phyloP scores from a whole-genome alignment of 2,113 vertebrate species.

The Alectura lathami region DNA sequence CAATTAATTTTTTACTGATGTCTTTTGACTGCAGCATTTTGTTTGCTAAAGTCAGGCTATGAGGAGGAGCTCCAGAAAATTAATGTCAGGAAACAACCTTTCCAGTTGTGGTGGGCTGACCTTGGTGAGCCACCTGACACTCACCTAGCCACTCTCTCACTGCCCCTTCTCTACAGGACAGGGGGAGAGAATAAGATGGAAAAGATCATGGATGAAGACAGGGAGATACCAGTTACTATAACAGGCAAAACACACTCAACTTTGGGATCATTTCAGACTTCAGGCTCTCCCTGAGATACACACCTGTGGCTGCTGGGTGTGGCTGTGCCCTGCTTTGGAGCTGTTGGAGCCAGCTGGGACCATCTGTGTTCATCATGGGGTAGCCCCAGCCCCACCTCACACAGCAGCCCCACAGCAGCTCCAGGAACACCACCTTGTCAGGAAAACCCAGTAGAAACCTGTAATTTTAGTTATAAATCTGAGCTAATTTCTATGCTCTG shows the following conservation, averaged over 20 bases:
- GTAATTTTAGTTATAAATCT: not conserved
- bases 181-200: too few relatives aligned
- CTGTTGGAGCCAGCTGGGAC: accelerated
- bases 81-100: not conserved
- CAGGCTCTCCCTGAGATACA: not conserved
- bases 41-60: not conserved
- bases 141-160: too few relatives aligned
- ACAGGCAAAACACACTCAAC: too few relatives aligned
- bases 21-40: not conserved
- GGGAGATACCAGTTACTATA: too few relatives aligned
- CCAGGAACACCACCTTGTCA: too few relatives aligned
- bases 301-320: accelerated
- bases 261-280: too few relatives aligned
- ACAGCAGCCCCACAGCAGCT: too few relatives aligned
- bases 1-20: not conserved
- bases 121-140: too few relatives aligned
- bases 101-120: not conserved
- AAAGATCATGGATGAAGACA: too few relatives aligned
- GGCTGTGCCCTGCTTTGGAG: accelerated
- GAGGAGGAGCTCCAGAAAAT: too few relatives aligned
- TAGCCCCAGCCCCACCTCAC: too few relatives aligned
- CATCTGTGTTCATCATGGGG: accelerated
- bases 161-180: too few relatives aligned
- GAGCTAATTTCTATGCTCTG: not conserved
- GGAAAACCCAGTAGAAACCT: not conserved